A percentile compares a stretch with the other conserved stretches of the same genome.
phyloP scores from a whole-genome alignment of 2,797 vertebrate species.

The Merluccius polli region DNA sequence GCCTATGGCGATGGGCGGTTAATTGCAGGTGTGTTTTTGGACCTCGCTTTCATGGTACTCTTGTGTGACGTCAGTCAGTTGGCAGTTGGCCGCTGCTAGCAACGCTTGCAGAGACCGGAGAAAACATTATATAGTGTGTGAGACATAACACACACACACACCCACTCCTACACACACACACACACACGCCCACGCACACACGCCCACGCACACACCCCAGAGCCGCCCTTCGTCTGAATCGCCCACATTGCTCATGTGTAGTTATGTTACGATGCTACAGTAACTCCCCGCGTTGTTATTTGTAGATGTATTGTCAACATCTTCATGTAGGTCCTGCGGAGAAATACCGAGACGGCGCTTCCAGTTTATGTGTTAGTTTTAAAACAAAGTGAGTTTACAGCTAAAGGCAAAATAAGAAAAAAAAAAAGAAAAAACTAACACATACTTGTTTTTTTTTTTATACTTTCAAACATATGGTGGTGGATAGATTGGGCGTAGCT shows the following conservation, averaged over 20 bases:
- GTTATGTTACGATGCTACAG: conserved; percentile 4
- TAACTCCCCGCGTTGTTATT: conserved; percentile 40
- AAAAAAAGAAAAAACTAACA: conserved; percentile 30
- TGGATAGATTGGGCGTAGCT: conserved; percentile 29
- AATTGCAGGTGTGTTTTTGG: too few relatives aligned
- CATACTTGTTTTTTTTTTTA: conserved; percentile 26
- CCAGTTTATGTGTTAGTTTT: conserved; percentile 59
- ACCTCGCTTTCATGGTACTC: too few relatives aligned
- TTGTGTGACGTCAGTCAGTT: too few relatives aligned
- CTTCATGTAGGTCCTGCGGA: conserved; percentile 51
- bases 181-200: conserved; percentile 11
- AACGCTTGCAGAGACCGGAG: too few relatives aligned
- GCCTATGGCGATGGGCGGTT: too few relatives aligned
- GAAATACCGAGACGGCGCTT: conserved; percentile 41
- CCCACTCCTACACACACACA: neutral
- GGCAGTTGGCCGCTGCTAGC: too few relatives aligned
- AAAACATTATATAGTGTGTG: too few relatives aligned
- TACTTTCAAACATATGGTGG: neutral
- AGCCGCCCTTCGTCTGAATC: neutral
- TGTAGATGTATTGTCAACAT: conserved; percentile 57
- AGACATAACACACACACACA: neutral
- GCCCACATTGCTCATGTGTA: neutral
- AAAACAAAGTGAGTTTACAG: conserved; percentile 44
- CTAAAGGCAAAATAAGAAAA: conserved; percentile 13
- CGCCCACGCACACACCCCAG: neutral